phyloP scores from a whole-genome alignment of 2,113 vertebrate genomes.

The Xerus inauris region DNA sequence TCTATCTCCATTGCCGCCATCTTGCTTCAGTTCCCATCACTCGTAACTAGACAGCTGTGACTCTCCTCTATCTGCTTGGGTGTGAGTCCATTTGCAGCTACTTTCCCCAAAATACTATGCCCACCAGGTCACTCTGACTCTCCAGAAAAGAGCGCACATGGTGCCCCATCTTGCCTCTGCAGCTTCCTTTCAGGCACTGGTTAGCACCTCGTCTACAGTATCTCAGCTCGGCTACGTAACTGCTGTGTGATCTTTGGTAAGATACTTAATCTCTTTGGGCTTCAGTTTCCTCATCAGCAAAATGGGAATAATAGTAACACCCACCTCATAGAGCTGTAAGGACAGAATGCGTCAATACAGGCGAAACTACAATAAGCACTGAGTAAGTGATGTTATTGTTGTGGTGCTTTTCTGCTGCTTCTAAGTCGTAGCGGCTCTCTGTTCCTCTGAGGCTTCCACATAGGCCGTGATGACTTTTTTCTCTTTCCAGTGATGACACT shows the following conservation, averaged over 20 bases:
- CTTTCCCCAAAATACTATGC: neutral
- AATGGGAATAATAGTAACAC: neutral
- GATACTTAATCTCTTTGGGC: neutral
- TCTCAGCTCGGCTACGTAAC: neutral
- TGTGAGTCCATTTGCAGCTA: neutral
- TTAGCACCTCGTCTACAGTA: neutral
- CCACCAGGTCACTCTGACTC: neutral
- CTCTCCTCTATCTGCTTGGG: neutral
- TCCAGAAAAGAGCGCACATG: neutral
- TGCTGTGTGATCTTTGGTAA: neutral
- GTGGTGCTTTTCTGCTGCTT: neutral
- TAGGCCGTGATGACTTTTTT: neutral
- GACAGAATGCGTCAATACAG: neutral
- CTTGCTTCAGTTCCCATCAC: neutral
- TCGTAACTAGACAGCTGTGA: neutral
- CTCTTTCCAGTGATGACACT: neutral
- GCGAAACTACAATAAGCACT: neutral
- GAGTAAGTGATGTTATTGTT: too few species aligned
- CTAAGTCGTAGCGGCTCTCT: neutral
- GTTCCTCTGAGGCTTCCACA: neutral
- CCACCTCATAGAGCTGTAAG: neutral
- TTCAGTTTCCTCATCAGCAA: neutral
- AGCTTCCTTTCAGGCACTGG: neutral
- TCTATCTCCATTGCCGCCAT: neutral
- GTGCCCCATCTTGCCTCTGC: neutral